Percentiles rank a stretch among this genome's conserved stretches.
These are phyloP conservation scores for Benthosema pterotum DNA, from an alignment of 2,797 vertebrate genomes.

Conservation along the genomic window DNA sequence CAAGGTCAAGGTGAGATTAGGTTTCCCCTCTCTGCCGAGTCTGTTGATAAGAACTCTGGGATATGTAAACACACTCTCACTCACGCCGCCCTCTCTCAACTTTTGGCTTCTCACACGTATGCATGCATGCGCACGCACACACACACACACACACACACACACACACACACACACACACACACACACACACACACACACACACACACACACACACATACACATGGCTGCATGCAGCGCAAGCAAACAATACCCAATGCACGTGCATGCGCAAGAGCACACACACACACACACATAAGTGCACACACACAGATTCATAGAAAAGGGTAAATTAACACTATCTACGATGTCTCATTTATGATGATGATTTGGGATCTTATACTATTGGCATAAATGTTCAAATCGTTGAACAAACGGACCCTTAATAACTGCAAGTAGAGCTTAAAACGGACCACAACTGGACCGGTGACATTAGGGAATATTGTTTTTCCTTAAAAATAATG, in stretches of 20 bases:
- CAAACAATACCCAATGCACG: too few relatives aligned
- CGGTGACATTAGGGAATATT: too few relatives aligned
- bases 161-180: slow-evolving; percentile 18
- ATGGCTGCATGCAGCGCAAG: too few relatives aligned
- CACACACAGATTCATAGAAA: too few relatives aligned
- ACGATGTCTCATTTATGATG: too few relatives aligned
- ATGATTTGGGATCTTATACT: too few relatives aligned
- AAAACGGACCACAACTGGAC: too few relatives aligned
- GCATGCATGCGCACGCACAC: not conserved
- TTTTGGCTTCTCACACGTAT: not conserved
- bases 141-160: slow-evolving; percentile 2
- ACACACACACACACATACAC: not conserved
- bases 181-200: slow-evolving; percentile 6
- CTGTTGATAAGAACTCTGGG: slow-evolving; percentile 67
- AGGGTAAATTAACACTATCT: slow-evolving; percentile 3
- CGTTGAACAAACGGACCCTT: too few relatives aligned
- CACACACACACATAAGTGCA: not conserved
- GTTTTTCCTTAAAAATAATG: too few relatives aligned
- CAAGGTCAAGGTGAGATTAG: slow-evolving; percentile 61
- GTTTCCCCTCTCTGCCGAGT: slow-evolving; percentile 52
- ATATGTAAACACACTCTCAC: slow-evolving; percentile 64
- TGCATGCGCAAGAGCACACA: too few relatives aligned
- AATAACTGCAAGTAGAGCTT: too few relatives aligned
- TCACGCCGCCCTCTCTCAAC: slow-evolving; percentile 33
- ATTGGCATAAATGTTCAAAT: too few relatives aligned